phyloP scores from a whole-genome alignment of 2,113 vertebrate genomes.

The Hiodon alosoides region DNA sequence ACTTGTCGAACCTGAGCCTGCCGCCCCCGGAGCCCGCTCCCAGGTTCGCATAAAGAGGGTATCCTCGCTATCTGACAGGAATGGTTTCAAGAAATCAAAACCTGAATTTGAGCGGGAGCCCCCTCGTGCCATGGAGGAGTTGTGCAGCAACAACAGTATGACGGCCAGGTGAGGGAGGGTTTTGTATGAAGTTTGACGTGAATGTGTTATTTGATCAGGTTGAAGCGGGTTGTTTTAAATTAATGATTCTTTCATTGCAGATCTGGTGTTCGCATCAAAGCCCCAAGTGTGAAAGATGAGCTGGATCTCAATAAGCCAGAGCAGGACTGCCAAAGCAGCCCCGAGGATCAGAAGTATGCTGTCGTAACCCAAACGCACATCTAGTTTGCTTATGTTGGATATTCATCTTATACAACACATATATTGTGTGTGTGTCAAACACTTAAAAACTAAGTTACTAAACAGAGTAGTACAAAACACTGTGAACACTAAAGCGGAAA shows the following conservation, averaged over 20 bases:
- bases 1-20: slow-evolving; percentile 32
- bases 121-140: slow-evolving; percentile 43
- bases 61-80: slow-evolving; percentile 61
- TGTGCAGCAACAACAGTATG: slow-evolving; percentile 32
- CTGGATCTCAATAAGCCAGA: slow-evolving; percentile 68
- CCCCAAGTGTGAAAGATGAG: slow-evolving; percentile 72
- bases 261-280: slow-evolving; percentile 75
- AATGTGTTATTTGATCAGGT: not conserved
- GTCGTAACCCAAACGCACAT: not conserved
- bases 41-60: slow-evolving; percentile 70
- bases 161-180: slow-evolving; percentile 30
- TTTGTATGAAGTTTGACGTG: not conserved
- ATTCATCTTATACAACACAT: too few species aligned
- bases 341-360: slow-evolving; percentile 64
- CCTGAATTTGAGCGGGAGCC: slow-evolving; percentile 58
- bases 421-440: too few species aligned
- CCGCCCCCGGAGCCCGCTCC: slow-evolving; percentile 48
- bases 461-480: too few species aligned
- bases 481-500: too few species aligned
- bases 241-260: slow-evolving; percentile 43
- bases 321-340: slow-evolving; percentile 57
- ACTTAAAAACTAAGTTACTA: too few species aligned
- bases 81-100: slow-evolving; percentile 69
- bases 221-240: not conserved
- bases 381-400: too few species aligned